Base-by-base conservation (phyloP, 2,888 invertebrate genomes). In the Escarpia spicata region DNA sequence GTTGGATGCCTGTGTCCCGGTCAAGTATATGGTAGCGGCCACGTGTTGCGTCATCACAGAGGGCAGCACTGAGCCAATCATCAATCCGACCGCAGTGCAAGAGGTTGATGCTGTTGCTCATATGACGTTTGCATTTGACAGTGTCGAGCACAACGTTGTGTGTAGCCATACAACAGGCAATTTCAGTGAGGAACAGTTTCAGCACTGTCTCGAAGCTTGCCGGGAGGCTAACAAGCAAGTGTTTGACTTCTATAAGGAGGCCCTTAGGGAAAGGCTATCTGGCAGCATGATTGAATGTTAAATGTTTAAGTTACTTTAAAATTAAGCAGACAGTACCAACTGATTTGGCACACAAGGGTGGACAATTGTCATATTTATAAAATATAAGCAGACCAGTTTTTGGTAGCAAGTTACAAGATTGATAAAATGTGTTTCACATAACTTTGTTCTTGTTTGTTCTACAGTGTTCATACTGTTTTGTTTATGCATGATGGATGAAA, bases 11-110 rank as follows among this genome's bases (percentile, higher is more conserved):
- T 98, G 98, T 44, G 97, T 99, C n/a, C 97, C 98, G 26, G 98
- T 99, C 98, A 98, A 98, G 94, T 98, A 97, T 95, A 97, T 98
- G 60, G 97, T 98, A 95, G 98, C 98, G 9, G 98, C 98, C 0
- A 97, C 98, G 0, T 97, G 97, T 92, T 98, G 98, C 96, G 97
- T 97, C 92, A 97, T 98, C 10, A 97, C 95, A 90, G 90, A 97
- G 15, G 96, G 97, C 12, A 97, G 97, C 3, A 75, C 75, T 75
- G 96, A 97, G 93, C 95, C 98, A 0, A 95, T 97, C 91, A 95
- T 98, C 31, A 98, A 98, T 96, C 98, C 98, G 3, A 96, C 96
- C 89, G 94, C 93, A 96, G 95, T 96, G 95, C 95, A 97, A 95
- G 95, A 97, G 95, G 96, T 96, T 95, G 97, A 92, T 4, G 94